These are phyloP conservation scores for Lophotriccus pileatus DNA, from an alignment of 2,797 vertebrate species.

Conservation along the genomic window DNA sequence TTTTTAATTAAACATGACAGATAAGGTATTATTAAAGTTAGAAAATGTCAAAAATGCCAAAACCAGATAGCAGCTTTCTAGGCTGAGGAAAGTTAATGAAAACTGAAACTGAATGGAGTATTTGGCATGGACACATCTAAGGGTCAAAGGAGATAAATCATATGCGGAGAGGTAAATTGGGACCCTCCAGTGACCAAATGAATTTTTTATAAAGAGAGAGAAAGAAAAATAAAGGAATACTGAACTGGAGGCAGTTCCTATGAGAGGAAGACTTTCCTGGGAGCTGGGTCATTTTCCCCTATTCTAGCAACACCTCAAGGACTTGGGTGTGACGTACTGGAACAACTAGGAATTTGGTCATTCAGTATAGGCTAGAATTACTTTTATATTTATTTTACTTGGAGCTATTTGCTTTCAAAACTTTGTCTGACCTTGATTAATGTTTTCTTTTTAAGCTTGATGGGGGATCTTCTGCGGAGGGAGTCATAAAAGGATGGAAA, in stretches of 20 bases:
- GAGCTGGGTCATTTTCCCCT: background rate
- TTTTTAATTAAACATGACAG: background rate
- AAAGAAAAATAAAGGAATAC: background rate
- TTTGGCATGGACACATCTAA: background rate
- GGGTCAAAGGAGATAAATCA: background rate
- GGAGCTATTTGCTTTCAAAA: slow-evolving; percentile 38
- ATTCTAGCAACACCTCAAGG: slow-evolving; percentile 3
- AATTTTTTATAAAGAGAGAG: background rate
- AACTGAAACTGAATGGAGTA: background rate
- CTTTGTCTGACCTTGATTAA: slow-evolving; percentile 31
- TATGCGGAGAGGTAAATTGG: background rate
- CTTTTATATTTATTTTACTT: slow-evolving; percentile 56
- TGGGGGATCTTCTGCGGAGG: background rate
- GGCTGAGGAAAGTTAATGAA: background rate
- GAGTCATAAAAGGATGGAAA: slow-evolving; percentile 31
- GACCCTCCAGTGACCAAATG: background rate
- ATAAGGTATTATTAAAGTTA: background rate
- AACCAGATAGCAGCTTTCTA: background rate
- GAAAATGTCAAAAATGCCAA: background rate
- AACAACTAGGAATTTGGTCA: slow-evolving; percentile 6
- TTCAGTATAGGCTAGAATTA: slow-evolving; percentile 34
- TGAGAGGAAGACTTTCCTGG: background rate
- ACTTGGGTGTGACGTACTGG: slow-evolving; percentile 13
- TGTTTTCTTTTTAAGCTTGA: slow-evolving; percentile 49
- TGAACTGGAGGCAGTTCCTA: background rate